Evolutionary conservation across 2,797 vertebrate genomes (phyloP), one percentile per base, ranked within the genome.

Genomic region (Craterocephalus amniculus): DNA sequence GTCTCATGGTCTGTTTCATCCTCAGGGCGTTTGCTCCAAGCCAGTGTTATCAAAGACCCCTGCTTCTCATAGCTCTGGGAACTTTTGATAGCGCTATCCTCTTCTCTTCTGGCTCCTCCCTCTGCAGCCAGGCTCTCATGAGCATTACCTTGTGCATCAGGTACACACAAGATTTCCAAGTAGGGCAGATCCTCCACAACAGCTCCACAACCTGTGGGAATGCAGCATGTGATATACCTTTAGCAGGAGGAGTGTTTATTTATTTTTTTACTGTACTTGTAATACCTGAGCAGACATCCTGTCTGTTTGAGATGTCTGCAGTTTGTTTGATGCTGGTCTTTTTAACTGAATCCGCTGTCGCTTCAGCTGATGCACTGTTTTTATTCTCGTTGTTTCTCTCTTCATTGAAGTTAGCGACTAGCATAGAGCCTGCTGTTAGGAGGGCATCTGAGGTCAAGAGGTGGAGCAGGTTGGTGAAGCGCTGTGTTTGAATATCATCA

Each of bases 21-120:
- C 38, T 87, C 79, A 7, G 76, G 40, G 35, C 79, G 89, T 83
- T 92, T 93, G 82, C 95, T 92, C 95, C 95, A 95, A 38, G 95
- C 94, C 2, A 93, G 66, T 3, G 94, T 58, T 64, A 95, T 95
- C 68, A 95, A 74, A 36, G 93, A 94, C 57, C 77, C 93, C 83
- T 94, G 93, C 65, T 94, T 91, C 78, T 95, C 92, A 52, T 61
- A 83, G 67, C 67, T 72, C 63, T 85, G 63, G 1, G 61, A 56
- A 11, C 22, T 58, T 20, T 71, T 72, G 16, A 54, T 48, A n/a
- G 20, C 43, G 2, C 34, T 45, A 9, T 4, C 43, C 9, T 63
- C 63, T 34, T 74, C 76, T 24, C 43, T 34, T 13, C 31, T 51
- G 11, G 16, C 45, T 58, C 31, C 60, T 40, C 13, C 45, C 0